phyloP scores from a whole-genome alignment of 1,140 invertebrate species.

The Heliconius nattereri region DNA sequence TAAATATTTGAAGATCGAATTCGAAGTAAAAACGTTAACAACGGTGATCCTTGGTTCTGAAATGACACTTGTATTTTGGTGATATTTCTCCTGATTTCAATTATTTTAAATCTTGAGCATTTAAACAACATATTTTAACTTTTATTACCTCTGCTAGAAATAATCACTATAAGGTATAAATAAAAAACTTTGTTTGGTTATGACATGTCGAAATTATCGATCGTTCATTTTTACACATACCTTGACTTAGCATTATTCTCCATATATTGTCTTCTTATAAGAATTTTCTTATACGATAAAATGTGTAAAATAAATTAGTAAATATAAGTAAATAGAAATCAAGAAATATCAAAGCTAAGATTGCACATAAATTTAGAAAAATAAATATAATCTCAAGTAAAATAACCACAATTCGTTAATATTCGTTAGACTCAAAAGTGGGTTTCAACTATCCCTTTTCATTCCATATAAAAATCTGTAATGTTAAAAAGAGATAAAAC shows the following conservation, averaged over 20 bases:
- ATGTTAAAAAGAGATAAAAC: constrained; percentile 54
- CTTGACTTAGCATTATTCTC: constrained; percentile 70
- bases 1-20: constrained; percentile 79
- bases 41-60: constrained; percentile 45
- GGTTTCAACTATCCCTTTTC: constrained; percentile 48
- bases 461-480: not conserved
- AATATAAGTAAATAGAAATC: constrained; percentile 30
- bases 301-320: constrained; percentile 15
- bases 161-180: constrained; percentile 14
- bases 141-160: not conserved
- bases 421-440: constrained; percentile 77
- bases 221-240: constrained; percentile 68
- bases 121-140: not conserved
- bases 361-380: constrained; percentile 62
- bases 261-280: constrained; percentile 58
- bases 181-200: constrained; percentile 55
- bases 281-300: constrained; percentile 16
- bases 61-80: not conserved
- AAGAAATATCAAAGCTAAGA: constrained; percentile 49
- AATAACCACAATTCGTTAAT: constrained; percentile 77
- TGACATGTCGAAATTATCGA: constrained; percentile 74
- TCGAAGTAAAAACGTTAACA: constrained; percentile 77
- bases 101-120: not conserved
- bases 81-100: not conserved
- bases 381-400: constrained; percentile 66